A percentile compares a stretch with the other conserved stretches of the same genome.
Conservation (phyloP, 2,797 vertebrate species). For the Tolypeutes matacus region DNA sequence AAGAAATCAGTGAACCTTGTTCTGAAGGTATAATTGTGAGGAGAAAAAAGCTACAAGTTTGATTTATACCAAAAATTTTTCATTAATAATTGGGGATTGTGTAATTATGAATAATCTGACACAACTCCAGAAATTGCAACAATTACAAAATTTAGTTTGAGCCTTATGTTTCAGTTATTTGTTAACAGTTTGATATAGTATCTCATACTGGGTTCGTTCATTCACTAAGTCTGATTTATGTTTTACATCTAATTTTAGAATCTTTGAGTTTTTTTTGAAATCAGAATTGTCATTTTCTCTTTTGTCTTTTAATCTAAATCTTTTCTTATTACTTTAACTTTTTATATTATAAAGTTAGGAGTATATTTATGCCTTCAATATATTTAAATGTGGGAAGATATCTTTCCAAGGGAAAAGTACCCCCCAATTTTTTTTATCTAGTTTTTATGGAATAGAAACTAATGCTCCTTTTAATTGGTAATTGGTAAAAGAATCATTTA, state of each 20-base stretch:
- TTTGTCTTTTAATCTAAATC: constrained; percentile 29
- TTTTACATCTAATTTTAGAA: constrained; percentile 61
- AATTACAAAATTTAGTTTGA: constrained; percentile 14
- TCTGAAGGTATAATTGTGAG: constrained; percentile 3
- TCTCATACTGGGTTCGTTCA: not conserved
- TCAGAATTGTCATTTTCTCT: not conserved
- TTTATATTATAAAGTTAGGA: not conserved
- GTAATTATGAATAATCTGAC: constrained; percentile 32
- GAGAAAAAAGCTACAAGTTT: not conserved
- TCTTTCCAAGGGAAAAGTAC: constrained; percentile 26
- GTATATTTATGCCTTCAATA: not conserved
- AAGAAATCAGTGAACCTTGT: constrained; percentile 20
- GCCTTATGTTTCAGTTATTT: not conserved
- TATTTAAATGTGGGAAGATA: constrained; percentile 34
- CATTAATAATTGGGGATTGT: not conserved
- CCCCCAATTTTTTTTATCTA: not conserved
- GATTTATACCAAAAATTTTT: not conserved
- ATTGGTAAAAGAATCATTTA: constrained; percentile 7
- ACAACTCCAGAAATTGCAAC: constrained; percentile 7
- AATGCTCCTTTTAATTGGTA: constrained; percentile 20
- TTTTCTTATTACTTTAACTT: constrained; percentile 20
- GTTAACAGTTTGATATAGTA: not conserved
- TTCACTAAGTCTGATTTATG: constrained; percentile 1
- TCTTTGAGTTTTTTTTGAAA: constrained; percentile 48
- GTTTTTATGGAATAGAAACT: constrained; percentile 62